Base-by-base conservation (phyloP, 1,140 invertebrate genomes). In the Cyrtorhinus lividipennis region DNA sequence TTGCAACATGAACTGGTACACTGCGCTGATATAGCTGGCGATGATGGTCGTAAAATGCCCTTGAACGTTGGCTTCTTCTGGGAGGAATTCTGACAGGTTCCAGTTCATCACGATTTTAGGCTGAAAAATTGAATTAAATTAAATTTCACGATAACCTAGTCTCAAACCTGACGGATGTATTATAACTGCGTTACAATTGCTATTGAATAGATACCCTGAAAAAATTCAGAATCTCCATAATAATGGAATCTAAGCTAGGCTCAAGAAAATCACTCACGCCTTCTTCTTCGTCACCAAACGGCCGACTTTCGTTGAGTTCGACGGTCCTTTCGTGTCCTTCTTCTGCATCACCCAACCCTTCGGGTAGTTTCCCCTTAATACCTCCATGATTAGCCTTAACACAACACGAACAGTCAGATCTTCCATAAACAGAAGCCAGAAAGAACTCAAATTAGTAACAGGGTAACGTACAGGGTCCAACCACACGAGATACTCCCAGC, bases 401-500 rank as follows among this genome's bases (percentile, higher is more conserved):
- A 65, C 66, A 26, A 23, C 62, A 53, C 62, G 24, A 23, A 56
- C 8, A 56, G n/a, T n/a, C n/a, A n/a, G n/a, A n/a, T n/a, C n/a
- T n/a, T n/a, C n/a, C n/a, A n/a, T n/a, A n/a, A n/a, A n/a, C n/a
- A n/a, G n/a, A n/a, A n/a, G n/a, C n/a, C n/a, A n/a, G n/a, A n/a
- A n/a, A n/a, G n/a, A n/a, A n/a, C n/a, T n/a, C n/a, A n/a, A n/a
- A n/a, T n/a, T n/a, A n/a, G n/a, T n/a, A n/a, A n/a, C n/a, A n/a
- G n/a, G n/a, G n/a, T n/a, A n/a, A 72, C 75, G 73, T 73, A 86
- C 88, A 56, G 85, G 77, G 76, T 98, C 94, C 24, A 97, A 76
- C 95, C 95, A 99, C 66, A 96, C 78, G 46, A 98, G 77, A 72
- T 91, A 87, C 62, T 93, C 85, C 93, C 94, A 99, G 74, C 86